Evolutionary conservation across 2,797 vertebrate species (phyloP).

Genomic region (Morus bassanus): DNA sequence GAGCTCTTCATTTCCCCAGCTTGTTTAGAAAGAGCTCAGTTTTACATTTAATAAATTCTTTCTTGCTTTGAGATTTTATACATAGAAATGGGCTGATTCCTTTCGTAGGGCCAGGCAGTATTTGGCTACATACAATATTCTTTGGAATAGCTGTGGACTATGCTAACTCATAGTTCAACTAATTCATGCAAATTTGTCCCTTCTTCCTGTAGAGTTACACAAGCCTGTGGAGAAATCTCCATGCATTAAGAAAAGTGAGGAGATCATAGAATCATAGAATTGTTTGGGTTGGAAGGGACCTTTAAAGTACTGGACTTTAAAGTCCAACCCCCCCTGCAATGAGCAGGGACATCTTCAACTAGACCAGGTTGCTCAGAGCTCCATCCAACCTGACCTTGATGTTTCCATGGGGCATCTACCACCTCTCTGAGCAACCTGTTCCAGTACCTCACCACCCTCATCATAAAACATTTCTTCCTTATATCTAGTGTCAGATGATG

Average conservation of each 20-base stretch:
- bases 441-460: not conserved
- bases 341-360: not conserved
- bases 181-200: not conserved
- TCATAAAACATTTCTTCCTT: not conserved
- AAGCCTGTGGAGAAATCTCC: not conserved
- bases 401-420: not conserved
- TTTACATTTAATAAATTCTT: not conserved
- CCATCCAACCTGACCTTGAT: not conserved
- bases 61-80: not conserved
- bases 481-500: not conserved
- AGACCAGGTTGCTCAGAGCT: not conserved
- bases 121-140: not conserved
- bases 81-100: not conserved
- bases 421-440: not conserved
- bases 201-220: not conserved
- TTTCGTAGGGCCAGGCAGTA: not conserved
- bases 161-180: not conserved
- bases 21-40: not conserved
- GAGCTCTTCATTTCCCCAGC: fast-evolving
- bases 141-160: not conserved
- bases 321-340: not conserved
- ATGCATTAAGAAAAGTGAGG: not conserved
- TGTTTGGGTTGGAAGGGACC: not conserved
- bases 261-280: not conserved
- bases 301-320: not conserved